Conservation (phyloP, 2,113 vertebrate species). For the Vulpes vulpes region DNA sequence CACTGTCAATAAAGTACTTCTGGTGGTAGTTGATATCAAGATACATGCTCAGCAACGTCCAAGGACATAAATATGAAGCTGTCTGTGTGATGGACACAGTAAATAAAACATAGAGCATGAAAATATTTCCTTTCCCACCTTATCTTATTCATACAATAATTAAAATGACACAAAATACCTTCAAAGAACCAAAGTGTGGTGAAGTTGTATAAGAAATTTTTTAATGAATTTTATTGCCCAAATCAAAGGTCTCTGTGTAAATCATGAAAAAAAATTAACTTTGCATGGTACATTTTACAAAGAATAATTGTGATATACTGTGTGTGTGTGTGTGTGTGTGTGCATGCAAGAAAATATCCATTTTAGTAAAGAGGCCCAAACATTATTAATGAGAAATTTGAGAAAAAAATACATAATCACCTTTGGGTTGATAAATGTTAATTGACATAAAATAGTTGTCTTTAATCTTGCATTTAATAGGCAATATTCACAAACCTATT, state of each 20-base stretch:
- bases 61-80: background rate
- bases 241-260: background rate
- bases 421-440: background rate
- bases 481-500: background rate
- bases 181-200: background rate
- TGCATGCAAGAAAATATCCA: background rate
- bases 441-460: background rate
- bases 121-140: background rate
- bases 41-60: background rate
- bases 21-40: background rate
- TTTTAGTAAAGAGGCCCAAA: background rate
- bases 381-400: background rate
- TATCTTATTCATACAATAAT: background rate
- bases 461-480: background rate
- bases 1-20: background rate
- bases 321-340: background rate
- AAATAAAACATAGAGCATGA: background rate
- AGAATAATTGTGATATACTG: background rate
- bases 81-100: background rate
- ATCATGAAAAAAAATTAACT: background rate
- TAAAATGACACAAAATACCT: background rate
- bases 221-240: background rate
- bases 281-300: background rate
- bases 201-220: background rate
- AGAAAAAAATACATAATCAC: background rate